A percentile compares a stretch with the other conserved stretches of the same genome.
phyloP scores from a whole-genome alignment of 2,113 vertebrate genomes.

The Marmota monax region DNA sequence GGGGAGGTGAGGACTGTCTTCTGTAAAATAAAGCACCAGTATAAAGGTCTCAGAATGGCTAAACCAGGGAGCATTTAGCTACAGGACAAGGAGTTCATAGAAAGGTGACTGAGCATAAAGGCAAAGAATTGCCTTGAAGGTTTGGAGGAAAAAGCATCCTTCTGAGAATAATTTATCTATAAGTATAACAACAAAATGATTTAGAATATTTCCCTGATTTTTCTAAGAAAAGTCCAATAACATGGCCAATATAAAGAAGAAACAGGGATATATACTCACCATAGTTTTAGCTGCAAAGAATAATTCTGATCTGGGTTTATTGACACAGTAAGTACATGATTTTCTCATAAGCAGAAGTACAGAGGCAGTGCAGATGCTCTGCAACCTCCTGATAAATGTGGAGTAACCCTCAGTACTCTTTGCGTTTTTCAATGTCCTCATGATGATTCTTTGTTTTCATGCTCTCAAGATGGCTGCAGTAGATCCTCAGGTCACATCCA shows the following conservation, averaged over 20 bases:
- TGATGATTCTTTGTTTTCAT: background rate
- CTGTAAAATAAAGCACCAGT: background rate
- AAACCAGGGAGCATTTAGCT: background rate
- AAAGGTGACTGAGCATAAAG: background rate
- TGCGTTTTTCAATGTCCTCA: background rate
- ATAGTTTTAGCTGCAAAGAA: background rate
- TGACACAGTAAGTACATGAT: background rate
- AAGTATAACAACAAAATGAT: background rate
- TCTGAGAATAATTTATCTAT: slow-evolving; percentile 32
- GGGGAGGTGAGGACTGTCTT: background rate
- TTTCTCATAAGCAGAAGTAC: background rate
- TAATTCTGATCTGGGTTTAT: background rate
- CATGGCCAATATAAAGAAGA: background rate
- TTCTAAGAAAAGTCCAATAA: background rate
- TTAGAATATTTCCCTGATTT: background rate
- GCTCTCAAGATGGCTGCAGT: background rate
- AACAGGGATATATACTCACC: background rate
- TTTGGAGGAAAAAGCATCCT: background rate
- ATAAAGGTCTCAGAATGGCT: background rate
- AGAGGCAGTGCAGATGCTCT: background rate
- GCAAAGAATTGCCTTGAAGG: background rate
- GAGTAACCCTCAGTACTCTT: background rate
- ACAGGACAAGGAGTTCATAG: background rate
- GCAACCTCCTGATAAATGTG: background rate
- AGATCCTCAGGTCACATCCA: background rate